phyloP scores from a whole-genome alignment of 2,797 vertebrate genomes.

The Clarias platycephalus region DNA sequence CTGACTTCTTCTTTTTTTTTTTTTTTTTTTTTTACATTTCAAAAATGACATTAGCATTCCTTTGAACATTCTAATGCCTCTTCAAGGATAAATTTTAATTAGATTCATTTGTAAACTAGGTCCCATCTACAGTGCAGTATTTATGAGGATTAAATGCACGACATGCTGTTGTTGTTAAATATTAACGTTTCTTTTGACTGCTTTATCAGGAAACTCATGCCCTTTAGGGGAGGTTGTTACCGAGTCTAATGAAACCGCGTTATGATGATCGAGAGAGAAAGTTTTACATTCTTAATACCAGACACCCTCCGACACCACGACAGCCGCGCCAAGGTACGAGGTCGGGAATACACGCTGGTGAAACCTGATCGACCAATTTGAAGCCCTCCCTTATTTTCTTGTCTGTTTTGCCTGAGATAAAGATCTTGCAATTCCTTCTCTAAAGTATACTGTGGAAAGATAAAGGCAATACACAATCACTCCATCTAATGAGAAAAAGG shows the following conservation, averaged over 20 bases:
- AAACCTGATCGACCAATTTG: background rate
- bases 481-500: background rate
- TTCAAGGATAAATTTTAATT: constrained; percentile 63
- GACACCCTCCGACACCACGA: too few species aligned
- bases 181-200: constrained; percentile 3
- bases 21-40: background rate
- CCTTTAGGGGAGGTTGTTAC: background rate
- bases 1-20: background rate
- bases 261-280: background rate
- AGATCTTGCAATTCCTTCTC: background rate
- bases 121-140: constrained; percentile 53
- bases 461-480: background rate
- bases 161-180: constrained; percentile 44
- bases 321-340: background rate
- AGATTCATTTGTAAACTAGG: constrained; percentile 57
- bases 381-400: background rate
- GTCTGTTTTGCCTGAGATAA: background rate
- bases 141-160: constrained; percentile 58
- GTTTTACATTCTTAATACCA: background rate
- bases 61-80: constrained; percentile 52
- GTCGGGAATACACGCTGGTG: background rate
- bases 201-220: background rate
- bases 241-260: background rate
- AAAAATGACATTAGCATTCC: constrained; percentile 47
- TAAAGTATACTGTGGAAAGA: too few species aligned